Evolutionary conservation across 2,888 invertebrate species (phyloP).

Genomic region (Caenorhabditis sp.): DNA sequence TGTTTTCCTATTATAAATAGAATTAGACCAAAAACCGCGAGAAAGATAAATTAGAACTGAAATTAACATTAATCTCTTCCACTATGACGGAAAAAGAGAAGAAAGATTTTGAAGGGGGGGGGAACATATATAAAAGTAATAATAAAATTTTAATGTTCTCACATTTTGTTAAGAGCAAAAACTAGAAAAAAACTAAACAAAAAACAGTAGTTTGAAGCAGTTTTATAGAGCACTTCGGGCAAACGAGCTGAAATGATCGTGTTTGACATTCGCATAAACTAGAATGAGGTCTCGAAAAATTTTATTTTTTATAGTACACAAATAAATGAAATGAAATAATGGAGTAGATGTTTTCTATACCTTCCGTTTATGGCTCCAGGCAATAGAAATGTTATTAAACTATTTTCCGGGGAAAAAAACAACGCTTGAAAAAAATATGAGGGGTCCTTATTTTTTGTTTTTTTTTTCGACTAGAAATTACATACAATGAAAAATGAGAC

Average conservation of each 20-base stretch:
- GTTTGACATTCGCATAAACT: neutral
- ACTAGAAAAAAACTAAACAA: neutral
- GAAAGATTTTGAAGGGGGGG: slow-evolving; percentile 6
- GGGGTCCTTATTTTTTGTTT: too few species aligned
- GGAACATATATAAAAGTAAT: slow-evolving; percentile 8
- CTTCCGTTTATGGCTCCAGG: neutral
- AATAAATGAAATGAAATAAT: neutral
- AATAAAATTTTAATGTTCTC: neutral
- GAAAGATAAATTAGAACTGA: too few species aligned
- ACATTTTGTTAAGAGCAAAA: neutral
- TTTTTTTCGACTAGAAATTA: too few species aligned
- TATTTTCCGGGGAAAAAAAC: neutral
- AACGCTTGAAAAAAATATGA: neutral
- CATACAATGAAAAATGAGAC: too few species aligned
- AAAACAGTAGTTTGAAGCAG: neutral
- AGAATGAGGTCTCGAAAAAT: neutral
- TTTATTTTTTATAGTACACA: neutral
- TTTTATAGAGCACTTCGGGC: neutral
- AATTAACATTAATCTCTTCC: slow-evolving; percentile 3
- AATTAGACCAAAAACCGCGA: too few species aligned
- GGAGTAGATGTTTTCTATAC: too few species aligned
- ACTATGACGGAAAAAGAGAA: slow-evolving; percentile 13
- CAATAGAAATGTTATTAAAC: neutral
- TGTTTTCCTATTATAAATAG: too few species aligned
- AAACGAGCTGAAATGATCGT: neutral